phyloP scores from a whole-genome alignment of 2,797 vertebrate species.

The Pipistrellus kuhlii region DNA sequence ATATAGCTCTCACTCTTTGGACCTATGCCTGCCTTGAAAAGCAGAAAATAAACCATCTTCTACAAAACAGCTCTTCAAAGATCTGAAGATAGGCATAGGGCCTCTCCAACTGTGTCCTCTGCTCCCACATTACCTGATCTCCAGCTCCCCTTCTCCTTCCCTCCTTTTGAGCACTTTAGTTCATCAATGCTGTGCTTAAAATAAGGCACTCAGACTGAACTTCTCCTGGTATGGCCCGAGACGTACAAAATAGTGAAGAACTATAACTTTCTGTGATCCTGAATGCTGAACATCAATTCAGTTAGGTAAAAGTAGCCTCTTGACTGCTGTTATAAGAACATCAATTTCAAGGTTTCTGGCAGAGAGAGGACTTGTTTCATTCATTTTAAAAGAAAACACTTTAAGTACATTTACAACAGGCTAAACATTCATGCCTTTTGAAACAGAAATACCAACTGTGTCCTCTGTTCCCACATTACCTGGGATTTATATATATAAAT shows the following conservation, averaged over 20 bases:
- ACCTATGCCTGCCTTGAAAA: slow-evolving; percentile 27
- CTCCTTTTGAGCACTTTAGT: neutral
- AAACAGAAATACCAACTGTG: slow-evolving; percentile 50
- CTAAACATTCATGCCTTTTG: slow-evolving; percentile 48
- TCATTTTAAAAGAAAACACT: neutral
- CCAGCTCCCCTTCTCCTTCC: neutral
- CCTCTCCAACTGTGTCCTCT: neutral
- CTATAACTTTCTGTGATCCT: slow-evolving; percentile 41
- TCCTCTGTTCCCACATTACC: too few relatives aligned
- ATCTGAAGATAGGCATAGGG: neutral
- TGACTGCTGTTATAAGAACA: neutral
- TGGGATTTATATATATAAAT: too few relatives aligned
- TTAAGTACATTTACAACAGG: slow-evolving; percentile 69
- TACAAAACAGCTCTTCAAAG: slow-evolving; percentile 37
- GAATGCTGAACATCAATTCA: neutral
- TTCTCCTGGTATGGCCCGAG: neutral
- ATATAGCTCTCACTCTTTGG: neutral
- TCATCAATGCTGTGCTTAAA: slow-evolving; percentile 48
- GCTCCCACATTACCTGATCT: neutral
- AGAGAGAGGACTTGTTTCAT: slow-evolving; percentile 29
- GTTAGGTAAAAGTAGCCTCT: slow-evolving; percentile 8
- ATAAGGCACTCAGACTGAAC: slow-evolving; percentile 4
- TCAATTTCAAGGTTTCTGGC: slow-evolving; percentile 20
- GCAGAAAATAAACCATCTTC: slow-evolving; percentile 5
- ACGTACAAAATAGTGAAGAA: neutral